These are phyloP conservation scores for Sinopyrophorus schimmeli DNA, from an alignment of 2,888 invertebrate genomes.

Conservation along the genomic window DNA sequence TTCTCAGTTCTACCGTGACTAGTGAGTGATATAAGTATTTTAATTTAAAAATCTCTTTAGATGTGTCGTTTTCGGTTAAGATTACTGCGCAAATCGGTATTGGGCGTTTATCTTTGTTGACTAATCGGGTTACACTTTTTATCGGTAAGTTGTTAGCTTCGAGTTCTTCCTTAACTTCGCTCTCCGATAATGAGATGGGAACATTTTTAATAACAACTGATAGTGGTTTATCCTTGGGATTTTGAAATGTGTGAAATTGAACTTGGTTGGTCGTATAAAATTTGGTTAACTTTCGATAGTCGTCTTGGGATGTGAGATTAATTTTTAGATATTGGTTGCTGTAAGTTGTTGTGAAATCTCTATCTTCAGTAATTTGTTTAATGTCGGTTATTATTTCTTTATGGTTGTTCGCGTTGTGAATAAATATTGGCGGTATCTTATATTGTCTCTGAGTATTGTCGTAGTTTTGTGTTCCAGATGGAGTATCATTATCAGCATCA, in stretches of 20 bases:
- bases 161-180: conserved; percentile 4
- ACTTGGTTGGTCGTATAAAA: conserved; percentile 2
- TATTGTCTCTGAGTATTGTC: too few species aligned
- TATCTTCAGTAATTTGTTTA: conserved; percentile 3
- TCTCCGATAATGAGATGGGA: conserved; percentile 5
- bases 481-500: too few species aligned
- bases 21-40: conserved; percentile 2
- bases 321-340: background rate
- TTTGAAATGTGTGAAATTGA: conserved; percentile 6
- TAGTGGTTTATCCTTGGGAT: conserved; percentile 7
- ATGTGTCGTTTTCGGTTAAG: conserved; percentile 3
- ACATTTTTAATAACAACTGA: conserved; percentile 15
- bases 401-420: conserved; percentile 5
- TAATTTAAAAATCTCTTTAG: conserved; percentile 8
- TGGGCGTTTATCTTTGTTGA: conserved; percentile 5
- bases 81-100: conserved; percentile 6
- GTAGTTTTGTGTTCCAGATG: too few species aligned
- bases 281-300: conserved; percentile 3
- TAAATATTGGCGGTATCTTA: conserved; percentile 12
- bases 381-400: conserved; percentile 4
- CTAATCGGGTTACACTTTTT: conserved; percentile 5
- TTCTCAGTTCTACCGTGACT: conserved; percentile 9
- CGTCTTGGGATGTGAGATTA: conserved; percentile 4
- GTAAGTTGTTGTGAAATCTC: conserved; percentile 2
- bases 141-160: conserved; percentile 4